Percentiles rank a stretch among this genome's conserved stretches.
Conservation (phyloP, 2,797 vertebrate species). For the Pogonophryne albipinna region DNA sequence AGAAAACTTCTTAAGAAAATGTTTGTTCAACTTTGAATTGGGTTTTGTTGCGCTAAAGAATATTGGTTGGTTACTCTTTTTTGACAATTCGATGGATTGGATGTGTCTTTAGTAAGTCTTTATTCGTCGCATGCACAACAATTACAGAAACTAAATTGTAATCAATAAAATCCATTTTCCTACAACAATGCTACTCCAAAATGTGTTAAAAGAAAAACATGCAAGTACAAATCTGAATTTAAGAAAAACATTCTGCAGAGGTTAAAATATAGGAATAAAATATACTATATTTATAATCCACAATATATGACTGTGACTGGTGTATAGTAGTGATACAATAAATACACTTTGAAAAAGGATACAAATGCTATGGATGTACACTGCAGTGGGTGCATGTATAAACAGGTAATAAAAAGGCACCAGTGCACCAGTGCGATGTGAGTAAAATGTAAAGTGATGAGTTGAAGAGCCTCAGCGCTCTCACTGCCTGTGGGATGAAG, state of each 20-base stretch:
- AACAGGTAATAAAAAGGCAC: no score
- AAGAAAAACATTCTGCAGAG: background rate
- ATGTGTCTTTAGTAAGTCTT: background rate
- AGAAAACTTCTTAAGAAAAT: background rate
- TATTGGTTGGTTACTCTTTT: background rate
- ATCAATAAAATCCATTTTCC: background rate
- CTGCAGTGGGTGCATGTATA: no score
- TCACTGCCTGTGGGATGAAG: no score
- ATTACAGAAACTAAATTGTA: background rate
- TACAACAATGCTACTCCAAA: background rate
- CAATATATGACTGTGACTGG: background rate
- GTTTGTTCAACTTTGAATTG: constrained; percentile 1
- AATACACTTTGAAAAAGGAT: no score
- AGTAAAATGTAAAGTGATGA: no score
- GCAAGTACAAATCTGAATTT: background rate
- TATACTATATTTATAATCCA: background rate
- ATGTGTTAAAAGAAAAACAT: background rate
- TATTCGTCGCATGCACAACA: background rate
- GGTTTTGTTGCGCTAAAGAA: background rate
- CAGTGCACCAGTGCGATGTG: no score
- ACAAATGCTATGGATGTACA: no score
- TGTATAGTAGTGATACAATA: no score
- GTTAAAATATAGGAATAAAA: background rate
- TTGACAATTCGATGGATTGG: background rate
- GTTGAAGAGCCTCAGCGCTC: no score